phyloP scores from a whole-genome alignment of 2,888 invertebrate genomes.

The Embidobia sp. region DNA sequence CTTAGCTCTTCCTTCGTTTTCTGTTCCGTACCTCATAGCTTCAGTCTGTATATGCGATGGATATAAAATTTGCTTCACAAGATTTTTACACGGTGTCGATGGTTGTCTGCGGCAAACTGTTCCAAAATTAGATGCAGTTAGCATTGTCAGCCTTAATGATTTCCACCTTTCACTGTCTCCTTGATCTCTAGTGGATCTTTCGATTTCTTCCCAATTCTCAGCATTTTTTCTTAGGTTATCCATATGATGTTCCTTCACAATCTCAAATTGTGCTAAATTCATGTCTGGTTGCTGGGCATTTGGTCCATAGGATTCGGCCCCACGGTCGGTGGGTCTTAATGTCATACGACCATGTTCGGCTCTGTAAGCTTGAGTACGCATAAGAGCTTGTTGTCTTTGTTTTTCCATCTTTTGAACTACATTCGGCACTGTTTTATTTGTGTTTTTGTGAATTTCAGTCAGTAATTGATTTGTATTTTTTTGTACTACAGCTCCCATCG shows the following conservation, averaged over 20 bases:
- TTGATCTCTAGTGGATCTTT: neutral
- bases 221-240: neutral
- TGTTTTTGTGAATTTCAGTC: neutral
- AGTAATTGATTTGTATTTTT: neutral
- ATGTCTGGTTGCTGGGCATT: neutral
- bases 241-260: neutral
- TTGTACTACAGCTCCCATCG: neutral
- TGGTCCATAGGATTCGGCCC: neutral
- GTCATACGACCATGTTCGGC: neutral
- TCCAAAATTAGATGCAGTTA: slow-evolving; percentile 3
- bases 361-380: too few species aligned
- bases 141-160: neutral
- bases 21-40: neutral
- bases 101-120: neutral
- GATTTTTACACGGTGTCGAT: neutral
- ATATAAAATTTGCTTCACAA: neutral
- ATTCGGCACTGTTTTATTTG: neutral
- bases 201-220: neutral
- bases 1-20: neutral
- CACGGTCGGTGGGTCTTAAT: neutral
- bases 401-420: neutral
- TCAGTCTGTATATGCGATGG: neutral
- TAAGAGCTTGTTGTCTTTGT: too few species aligned
- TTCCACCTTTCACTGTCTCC: neutral
- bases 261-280: neutral